Base-by-base conservation (phyloP, 2,113 vertebrate species). In the Spermophilus dauricus region DNA sequence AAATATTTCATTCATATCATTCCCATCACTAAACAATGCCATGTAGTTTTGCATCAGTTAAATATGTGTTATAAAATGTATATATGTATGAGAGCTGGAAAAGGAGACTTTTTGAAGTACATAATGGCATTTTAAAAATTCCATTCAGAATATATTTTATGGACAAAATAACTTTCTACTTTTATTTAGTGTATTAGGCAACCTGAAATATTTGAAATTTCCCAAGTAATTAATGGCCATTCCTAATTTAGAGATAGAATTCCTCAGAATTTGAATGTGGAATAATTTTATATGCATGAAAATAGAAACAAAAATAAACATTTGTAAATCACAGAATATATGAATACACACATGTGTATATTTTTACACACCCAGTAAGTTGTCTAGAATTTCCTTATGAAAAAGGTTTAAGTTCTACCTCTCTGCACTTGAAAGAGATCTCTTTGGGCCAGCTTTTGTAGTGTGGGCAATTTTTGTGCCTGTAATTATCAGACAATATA, bases 401-500 rank as follows among this genome's bases (percentile, higher is more conserved):
- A 34, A 87, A 45, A 93, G 69, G 39, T 81, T 93, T 87, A 82
- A 91, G 24, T 78, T 94, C 63, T 78, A 24, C 16, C 30, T 73
- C 65, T 93, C 75, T 39, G 48, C 8, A 24, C 67, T 92, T 73
- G 65, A 89, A 95, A 83, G 86, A 81, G 48, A 92, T 16, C 65
- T 90, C 84, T 95, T 45, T 37, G 75, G 84, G 51, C n/a, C 58
- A 81, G 84, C 91, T 95, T 51, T 96, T 75, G 48, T 82, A 73
- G 92, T 6, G 0, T 63, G 93, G 89, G 84, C 87, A 87, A 30
- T 95, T 97, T 95, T 69, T 69, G 76, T 94, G 72, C 45, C 89
- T 94, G 76, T 82, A 90, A 82, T 98, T 95, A 95, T 87, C 87
- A 91, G 95, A 91, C 24, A 78, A 39, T 65, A 45, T 65, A 70